Base-by-base conservation (phyloP, 2,797 vertebrate genomes). In the Lates japonicus region DNA sequence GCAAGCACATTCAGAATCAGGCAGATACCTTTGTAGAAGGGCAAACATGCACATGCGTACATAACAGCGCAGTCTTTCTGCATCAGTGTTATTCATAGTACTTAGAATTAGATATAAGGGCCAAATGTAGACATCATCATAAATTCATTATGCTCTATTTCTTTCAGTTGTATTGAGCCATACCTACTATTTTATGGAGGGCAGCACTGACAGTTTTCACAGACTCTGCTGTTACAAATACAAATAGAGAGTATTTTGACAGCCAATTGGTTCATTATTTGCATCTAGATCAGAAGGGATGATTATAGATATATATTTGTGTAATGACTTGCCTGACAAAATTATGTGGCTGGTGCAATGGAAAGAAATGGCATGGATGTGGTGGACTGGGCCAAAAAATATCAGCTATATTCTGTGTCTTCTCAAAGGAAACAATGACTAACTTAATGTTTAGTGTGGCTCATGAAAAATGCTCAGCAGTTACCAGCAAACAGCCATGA, bases 41-140 rank as follows among this genome's bases (percentile, higher is more conserved):
- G 84, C 88, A 89, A 87, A 78, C 94, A 83, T 91, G 89, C 86
- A 85, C 93, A 92, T 93, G 94, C 92, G 64, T 67, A 82, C 80
- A 74, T 66, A 74, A 80, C 94, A 94, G 94, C 92, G 4, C 93
- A 93, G 94, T 95, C 91, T 95, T 96, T 88, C 95, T 94, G 93
- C 87, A 94, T 94, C 93, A 71, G 60, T 83, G 82, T 82, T 73
- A 42, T 78, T 79, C 46, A 69, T 31, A 55, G 19, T 25, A 66
- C 10, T 55, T 51, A 4, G 25, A 33, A 69, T 44, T 71, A 16
- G 12, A 68, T 20, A 7, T 62, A 22, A 52, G 49, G n/a, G 48
- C 33, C 8, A 12, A 68, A 70, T 76, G 35, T 29, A n/a, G 68
- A 67, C 42, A 16, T 37, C 12, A 39, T 54, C 25, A 54, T 39